Percentiles rank a stretch among this genome's conserved stretches.
These are phyloP conservation scores for Periophthalmus magnuspinnatus DNA, from an alignment of 2,797 vertebrate genomes.

Conservation along the genomic window DNA sequence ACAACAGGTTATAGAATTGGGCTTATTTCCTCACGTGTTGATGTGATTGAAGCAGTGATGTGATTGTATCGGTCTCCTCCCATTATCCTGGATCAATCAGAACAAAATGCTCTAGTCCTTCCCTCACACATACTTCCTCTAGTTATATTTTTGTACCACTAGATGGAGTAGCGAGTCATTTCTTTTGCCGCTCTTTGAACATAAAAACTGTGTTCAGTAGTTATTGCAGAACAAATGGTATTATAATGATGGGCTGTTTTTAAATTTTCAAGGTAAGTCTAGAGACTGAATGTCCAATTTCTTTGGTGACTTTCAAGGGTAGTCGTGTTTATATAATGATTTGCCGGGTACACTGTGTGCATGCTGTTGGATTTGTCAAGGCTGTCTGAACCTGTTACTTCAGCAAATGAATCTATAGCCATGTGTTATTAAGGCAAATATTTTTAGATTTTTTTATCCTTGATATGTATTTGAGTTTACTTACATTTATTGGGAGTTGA, in stretches of 20 bases:
- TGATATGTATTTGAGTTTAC: neutral
- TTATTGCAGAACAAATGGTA: too few species aligned
- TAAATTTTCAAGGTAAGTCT: too few species aligned
- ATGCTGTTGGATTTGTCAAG: neutral
- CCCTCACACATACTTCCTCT: neutral
- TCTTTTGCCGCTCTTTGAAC: neutral
- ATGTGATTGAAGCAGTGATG: neutral
- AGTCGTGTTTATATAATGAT: neutral
- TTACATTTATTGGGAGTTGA: too few species aligned
- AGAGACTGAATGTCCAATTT: constrained; percentile 10
- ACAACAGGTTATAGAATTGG: too few species aligned
- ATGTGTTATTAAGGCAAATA: neutral
- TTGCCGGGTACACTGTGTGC: neutral
- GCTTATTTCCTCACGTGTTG: neutral
- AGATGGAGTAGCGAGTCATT: neutral
- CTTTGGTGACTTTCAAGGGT: neutral
- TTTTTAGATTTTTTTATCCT: neutral
- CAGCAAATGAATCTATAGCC: neutral
- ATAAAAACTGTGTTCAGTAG: neutral
- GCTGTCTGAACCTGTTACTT: neutral
- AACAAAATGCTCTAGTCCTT: too few species aligned
- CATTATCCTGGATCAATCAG: neutral
- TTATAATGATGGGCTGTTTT: too few species aligned
- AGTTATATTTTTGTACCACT: neutral
- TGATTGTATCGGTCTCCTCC: neutral